These are phyloP conservation scores for Cotesia congregata DNA, from an alignment of 2,888 invertebrate genomes.

Conservation along the genomic window DNA sequence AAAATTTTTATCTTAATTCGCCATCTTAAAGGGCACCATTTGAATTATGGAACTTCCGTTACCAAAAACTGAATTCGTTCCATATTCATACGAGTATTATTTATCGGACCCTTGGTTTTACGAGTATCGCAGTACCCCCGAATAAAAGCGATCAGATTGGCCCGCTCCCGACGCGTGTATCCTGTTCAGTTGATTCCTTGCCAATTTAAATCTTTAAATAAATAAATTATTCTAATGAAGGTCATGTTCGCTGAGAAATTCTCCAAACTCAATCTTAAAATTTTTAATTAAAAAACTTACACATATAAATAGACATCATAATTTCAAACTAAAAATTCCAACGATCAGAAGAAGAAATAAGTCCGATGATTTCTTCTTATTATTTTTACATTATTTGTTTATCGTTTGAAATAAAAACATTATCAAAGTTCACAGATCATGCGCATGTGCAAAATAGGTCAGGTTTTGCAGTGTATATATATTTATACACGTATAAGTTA, in stretches of 20 bases:
- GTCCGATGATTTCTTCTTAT: too few species aligned
- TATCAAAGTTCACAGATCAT: background rate
- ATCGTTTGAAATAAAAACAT: background rate
- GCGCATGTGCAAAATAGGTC: background rate
- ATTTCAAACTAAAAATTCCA: too few species aligned
- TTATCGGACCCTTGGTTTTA: background rate
- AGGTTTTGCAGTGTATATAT: background rate
- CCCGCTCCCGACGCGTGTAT: constrained; percentile 20
- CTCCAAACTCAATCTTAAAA: background rate
- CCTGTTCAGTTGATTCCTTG: background rate
- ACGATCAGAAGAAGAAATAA: too few species aligned
- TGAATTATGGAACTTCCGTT: background rate
- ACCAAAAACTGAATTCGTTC: background rate
- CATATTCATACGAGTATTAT: background rate
- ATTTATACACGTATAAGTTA: background rate
- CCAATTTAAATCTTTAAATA: constrained; percentile 17
- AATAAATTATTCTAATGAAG: constrained; percentile 14
- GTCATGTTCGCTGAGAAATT: background rate
- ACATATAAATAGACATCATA: too few species aligned
- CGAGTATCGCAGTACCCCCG: background rate
- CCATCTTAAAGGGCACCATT: background rate
- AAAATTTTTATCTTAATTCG: background rate
- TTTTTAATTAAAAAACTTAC: background rate
- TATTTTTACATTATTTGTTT: background rate
- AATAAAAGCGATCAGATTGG: constrained; percentile 10